These are phyloP conservation scores for Ispidina lecontei DNA, from an alignment of 2,797 vertebrate genomes.

Conservation along the genomic window DNA sequence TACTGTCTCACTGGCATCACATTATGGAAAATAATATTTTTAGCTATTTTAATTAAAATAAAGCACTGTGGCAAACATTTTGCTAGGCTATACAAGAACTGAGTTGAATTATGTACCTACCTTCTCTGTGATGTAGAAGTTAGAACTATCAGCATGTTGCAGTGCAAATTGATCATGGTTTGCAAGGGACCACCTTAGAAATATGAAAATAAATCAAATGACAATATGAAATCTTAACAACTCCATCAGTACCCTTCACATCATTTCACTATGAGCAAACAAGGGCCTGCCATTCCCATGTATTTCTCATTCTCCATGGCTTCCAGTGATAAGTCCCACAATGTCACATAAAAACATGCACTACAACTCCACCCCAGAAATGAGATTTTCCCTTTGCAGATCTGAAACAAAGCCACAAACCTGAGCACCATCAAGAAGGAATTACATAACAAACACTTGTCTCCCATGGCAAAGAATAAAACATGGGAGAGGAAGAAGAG, in stretches of 20 bases:
- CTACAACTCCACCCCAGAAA: background rate
- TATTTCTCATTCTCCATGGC: background rate
- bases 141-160: constrained; percentile 93
- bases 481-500: background rate
- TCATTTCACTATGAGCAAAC: background rate
- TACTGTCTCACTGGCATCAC: rapidly evolving
- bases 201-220: constrained; percentile 23
- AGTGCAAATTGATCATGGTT: constrained; percentile 92
- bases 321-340: background rate
- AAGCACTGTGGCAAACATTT: background rate
- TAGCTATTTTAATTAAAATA: background rate
- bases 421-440: background rate
- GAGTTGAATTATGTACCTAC: constrained; percentile 71
- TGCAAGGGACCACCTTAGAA: constrained; percentile 91
- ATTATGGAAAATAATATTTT: background rate
- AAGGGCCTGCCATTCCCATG: background rate
- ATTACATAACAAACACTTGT: too few relatives aligned
- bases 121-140: constrained; percentile 99
- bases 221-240: background rate
- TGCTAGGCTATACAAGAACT: background rate
- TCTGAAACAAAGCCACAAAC: background rate
- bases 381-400: background rate
- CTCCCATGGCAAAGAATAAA: too few relatives aligned
- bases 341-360: background rate
- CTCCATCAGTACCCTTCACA: background rate